phyloP scores from a whole-genome alignment of 2,888 invertebrate species.

The Ophion ventricosus region DNA sequence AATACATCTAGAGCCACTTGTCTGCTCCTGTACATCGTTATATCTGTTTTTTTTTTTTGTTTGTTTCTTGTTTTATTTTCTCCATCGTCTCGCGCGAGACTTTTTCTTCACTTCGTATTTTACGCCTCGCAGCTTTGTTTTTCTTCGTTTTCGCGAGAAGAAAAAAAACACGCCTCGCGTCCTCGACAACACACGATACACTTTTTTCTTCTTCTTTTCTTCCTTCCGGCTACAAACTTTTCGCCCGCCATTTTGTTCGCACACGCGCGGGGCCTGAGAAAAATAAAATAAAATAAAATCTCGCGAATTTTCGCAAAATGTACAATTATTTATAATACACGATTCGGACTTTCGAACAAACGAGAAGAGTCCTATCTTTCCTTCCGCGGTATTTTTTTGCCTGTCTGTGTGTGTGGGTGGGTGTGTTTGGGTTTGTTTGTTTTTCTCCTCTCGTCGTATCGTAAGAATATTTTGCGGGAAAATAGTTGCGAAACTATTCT shows the following conservation, averaged over 20 bases:
- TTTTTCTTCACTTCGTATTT: conserved; percentile 13
- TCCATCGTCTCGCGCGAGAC: neutral
- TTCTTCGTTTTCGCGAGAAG: conserved; percentile 3
- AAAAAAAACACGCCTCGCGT: neutral
- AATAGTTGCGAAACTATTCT: neutral
- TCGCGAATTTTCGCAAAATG: conserved; percentile 32
- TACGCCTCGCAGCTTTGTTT: neutral
- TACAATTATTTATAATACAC: conserved; percentile 41
- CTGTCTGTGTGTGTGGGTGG: conserved; percentile 17
- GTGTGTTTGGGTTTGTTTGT: neutral
- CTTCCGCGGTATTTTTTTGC: conserved; percentile 9
- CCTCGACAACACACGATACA: neutral
- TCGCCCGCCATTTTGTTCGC: conserved; percentile 14
- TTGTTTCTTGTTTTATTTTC: conserved; percentile 14
- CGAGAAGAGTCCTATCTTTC: conserved; percentile 20
- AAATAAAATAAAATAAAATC: conserved; percentile 11
- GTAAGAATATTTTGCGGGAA: conserved; percentile 21
- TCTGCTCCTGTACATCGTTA: conserved; percentile 71
- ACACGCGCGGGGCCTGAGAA: conserved; percentile 50
- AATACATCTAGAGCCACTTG: conserved; percentile 72
- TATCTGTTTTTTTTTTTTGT: conserved; percentile 59
- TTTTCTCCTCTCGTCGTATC: conserved; percentile 11
- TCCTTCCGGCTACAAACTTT: neutral
- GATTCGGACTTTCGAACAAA: conserved; percentile 51
- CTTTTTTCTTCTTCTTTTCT: neutral